Base-by-base conservation (phyloP, 2,888 invertebrate species). In the Boloria selene region DNA sequence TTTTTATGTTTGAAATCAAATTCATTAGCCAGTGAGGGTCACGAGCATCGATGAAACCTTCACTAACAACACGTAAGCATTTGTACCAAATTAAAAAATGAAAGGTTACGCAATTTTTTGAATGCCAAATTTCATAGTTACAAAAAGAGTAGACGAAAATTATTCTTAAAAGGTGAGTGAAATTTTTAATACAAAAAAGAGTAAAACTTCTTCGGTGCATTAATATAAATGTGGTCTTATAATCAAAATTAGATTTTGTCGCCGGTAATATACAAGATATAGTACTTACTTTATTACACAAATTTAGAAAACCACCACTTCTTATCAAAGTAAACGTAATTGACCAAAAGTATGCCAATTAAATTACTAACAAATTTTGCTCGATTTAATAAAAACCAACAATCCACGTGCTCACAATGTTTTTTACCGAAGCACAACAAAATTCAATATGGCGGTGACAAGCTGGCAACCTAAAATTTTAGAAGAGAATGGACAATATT, bases 361-460 rank as follows among this genome's bases (percentile, higher is more conserved):
- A 67, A 60, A 79, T 76, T 85, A 91, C 90, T 88, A 81, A 83
- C 78, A 81, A 91, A 89, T 90, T 91, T 88, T 82, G 84, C 83
- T 75, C 82, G 85, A 81, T 80, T 80, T 68, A 73, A 74, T 74
- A 73, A 74, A 79, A 82, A 85, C 86, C 78, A 87, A 89, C 81
- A 84, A 87, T 94, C 94, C 94, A 95, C 95, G 94, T 94, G 94
- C 94, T 94, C 93, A 92, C 93, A 93, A 93, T 94, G 94, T 94
- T 94, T 94, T 94, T 88, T 76, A 84, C 78, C 88, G 82, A 90
- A 83, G 91, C 92, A 93, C 93, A 93, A 88, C 89, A 92, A 92
- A 91, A 93, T 91, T 89, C 94, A 94, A 94, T 93, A 95, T 95
- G 95, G 95, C 94, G 93, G 75, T 65, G 66, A 67, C 74, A 77